These are phyloP conservation scores for Eretmochelys imbricata DNA, from an alignment of 2,113 vertebrate genomes.

Conservation along the genomic window DNA sequence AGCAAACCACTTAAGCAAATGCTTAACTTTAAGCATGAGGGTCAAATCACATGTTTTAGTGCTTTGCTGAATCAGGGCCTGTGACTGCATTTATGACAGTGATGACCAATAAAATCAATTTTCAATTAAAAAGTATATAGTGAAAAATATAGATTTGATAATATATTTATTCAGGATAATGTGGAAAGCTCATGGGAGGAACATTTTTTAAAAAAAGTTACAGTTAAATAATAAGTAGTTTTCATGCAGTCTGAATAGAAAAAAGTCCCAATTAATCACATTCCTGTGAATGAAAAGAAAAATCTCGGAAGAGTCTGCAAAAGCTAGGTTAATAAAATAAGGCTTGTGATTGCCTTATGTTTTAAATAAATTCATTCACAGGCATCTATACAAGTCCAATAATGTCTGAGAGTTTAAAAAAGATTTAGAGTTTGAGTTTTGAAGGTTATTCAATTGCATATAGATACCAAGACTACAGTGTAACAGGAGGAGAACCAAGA, in stretches of 20 bases:
- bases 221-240: background rate
- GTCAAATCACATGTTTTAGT: background rate
- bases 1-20: background rate
- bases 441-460: background rate
- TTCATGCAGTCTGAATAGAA: background rate
- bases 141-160: background rate
- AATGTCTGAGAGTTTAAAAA: background rate
- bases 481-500: background rate
- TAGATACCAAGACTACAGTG: background rate
- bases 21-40: background rate
- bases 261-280: background rate
- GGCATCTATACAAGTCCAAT: background rate
- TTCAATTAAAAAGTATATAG: background rate
- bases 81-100: background rate
- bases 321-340: background rate
- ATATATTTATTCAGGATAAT: background rate
- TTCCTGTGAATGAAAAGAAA: background rate
- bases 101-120: background rate
- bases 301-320: rapidly evolving
- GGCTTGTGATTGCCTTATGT: background rate
- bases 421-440: background rate
- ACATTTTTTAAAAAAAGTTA: background rate
- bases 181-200: background rate
- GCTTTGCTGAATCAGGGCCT: background rate
- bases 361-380: background rate